Conservation (phyloP, 2,888 invertebrate genomes). For the Polietes domitor region DNA sequence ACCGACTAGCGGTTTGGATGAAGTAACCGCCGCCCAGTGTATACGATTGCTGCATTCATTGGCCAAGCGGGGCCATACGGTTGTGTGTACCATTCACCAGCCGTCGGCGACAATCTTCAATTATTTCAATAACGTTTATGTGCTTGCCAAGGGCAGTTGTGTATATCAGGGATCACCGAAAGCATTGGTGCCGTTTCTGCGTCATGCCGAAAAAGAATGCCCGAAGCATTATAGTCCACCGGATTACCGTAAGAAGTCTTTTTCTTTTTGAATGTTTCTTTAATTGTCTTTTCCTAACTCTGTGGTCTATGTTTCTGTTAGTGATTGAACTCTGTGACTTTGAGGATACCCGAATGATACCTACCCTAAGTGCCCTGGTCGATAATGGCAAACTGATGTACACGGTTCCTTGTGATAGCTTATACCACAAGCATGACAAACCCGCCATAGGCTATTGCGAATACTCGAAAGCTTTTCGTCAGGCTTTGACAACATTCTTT, state of each 20-base stretch:
- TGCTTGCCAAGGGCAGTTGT: conserved; percentile 85
- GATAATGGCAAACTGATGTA: conserved; percentile 83
- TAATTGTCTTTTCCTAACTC: no score
- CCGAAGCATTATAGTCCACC: conserved; percentile 87
- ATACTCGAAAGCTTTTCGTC: conserved; percentile 75
- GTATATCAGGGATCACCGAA: conserved; percentile 85
- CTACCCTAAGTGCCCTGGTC: conserved; percentile 82
- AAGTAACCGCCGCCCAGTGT: conserved; percentile 85
- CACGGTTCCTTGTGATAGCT: conserved; percentile 55
- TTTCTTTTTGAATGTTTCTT: conserved; percentile 37
- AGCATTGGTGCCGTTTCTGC: conserved; percentile 84
- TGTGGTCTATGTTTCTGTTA: conserved; percentile 73
- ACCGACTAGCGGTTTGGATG: conserved; percentile 88
- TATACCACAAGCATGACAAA: background rate
- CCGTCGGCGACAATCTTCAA: conserved; percentile 86
- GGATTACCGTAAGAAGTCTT: conserved; percentile 84
- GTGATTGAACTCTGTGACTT: conserved; percentile 85
- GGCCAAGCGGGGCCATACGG: conserved; percentile 85
- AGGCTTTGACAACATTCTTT: conserved; percentile 76
- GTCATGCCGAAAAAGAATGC: conserved; percentile 83
- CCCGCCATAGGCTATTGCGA: conserved; percentile 2
- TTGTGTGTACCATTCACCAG: conserved; percentile 88
- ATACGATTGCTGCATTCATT: conserved; percentile 83
- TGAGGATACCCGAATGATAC: conserved; percentile 82
- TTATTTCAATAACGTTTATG: conserved; percentile 85